These are phyloP conservation scores for Temnothorax nylanderi DNA, from an alignment of 1,140 invertebrate species.

Conservation along the genomic window DNA sequence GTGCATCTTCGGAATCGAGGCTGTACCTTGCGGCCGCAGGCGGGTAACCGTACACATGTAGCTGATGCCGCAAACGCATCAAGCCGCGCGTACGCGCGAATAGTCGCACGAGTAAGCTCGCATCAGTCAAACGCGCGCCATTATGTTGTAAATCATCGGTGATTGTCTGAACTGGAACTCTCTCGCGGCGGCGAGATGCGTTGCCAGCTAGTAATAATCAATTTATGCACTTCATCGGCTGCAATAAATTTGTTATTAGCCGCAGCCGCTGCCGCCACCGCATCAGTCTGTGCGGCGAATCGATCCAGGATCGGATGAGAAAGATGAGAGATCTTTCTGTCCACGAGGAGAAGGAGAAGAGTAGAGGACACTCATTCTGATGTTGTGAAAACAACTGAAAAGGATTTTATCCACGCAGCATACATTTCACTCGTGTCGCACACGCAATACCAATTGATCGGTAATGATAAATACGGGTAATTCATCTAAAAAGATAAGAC, in stretches of 20 bases:
- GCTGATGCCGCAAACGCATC: slow-evolving; percentile 47
- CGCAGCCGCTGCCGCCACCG: slow-evolving; percentile 31
- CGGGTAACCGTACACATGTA: slow-evolving; percentile 8
- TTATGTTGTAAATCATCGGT: slow-evolving; percentile 78
- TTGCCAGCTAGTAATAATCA: slow-evolving; percentile 76
- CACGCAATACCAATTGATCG: too few species aligned
- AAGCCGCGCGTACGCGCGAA: slow-evolving; percentile 47
- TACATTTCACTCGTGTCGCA: neutral
- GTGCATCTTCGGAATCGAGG: slow-evolving; percentile 14
- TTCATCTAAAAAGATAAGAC: neutral
- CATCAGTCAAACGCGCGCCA: slow-evolving; percentile 74
- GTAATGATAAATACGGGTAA: too few species aligned
- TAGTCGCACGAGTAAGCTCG: slow-evolving; percentile 54
- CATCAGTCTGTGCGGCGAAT: slow-evolving; percentile 33
- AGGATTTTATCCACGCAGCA: neutral
- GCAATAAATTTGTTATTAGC: slow-evolving; percentile 77
- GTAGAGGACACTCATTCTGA: neutral
- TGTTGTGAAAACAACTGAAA: neutral
- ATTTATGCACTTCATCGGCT: slow-evolving; percentile 75
- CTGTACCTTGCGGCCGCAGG: slow-evolving; percentile 1
- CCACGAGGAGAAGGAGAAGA: neutral
- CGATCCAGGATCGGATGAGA: slow-evolving; percentile 50
- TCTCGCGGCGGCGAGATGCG: slow-evolving; percentile 40
- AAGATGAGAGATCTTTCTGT: neutral
- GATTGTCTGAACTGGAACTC: slow-evolving; percentile 76